Evolutionary conservation across 1,140 invertebrate species (phyloP), one percentile per base, ranked within the genome.

Genomic region (Pygmarrhopalites habei): DNA sequence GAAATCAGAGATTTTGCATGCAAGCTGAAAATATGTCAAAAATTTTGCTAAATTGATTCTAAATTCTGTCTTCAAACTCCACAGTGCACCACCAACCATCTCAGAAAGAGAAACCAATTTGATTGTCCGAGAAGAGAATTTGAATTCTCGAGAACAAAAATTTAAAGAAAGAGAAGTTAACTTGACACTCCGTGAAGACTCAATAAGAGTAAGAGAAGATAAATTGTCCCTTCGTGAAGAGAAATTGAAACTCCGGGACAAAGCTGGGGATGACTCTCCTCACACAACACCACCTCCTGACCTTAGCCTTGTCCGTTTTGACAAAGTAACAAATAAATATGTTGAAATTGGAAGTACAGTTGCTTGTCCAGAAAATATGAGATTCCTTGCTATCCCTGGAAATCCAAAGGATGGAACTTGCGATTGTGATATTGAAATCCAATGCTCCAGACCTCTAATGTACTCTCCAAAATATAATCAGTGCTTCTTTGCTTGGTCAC

Each of bases 401-500:
- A 29, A 47, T 29, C 32, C 61, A 21, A 58, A 26, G n/a, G 35
- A 39, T 25, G 67, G 67, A 29, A 23, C 23, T 15, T 69, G 67
- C 35, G 67, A 69, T 32, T 69, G 67, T 58, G 67, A 69, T 53
- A 60, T 60, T n/a, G 49, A 66, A 28, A 4, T 7, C 4, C 62
- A 68, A 46, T 69, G 67, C 58, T 35, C 41, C 23, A 25, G 67
- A 21, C 67, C 67, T 21, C 43, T 69, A 5, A 15, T 69, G 0
- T 69, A 69, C 26, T 66, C 64, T 5, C 49, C 29, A 17, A 63
- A 69, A 41, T 59, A 63, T 55, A 35, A 64, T 14, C 64, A 69
- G 46, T 69, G 67, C 28, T 69, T 66, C 46, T 69, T 64, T 64
- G 67, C 67, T 3, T 69, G 67, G 67, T 65, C 67, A 17, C 60